These are phyloP conservation scores for Spea hammondii DNA, from an alignment of 2,797 vertebrate species.

Conservation along the genomic window DNA sequence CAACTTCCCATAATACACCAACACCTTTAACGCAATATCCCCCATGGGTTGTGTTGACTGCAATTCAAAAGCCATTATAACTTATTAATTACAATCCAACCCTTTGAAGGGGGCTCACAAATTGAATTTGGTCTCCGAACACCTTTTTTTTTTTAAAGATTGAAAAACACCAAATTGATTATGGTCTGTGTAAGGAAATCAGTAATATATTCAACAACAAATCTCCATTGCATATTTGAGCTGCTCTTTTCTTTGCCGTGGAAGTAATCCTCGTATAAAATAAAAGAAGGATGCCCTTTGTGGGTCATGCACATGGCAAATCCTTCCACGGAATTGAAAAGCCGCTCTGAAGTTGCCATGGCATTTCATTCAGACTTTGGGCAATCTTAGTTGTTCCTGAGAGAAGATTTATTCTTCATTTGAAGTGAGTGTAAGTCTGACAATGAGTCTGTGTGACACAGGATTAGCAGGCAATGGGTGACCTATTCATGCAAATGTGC, in stretches of 20 bases:
- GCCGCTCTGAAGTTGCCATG: slow-evolving; percentile 53
- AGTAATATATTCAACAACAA: slow-evolving; percentile 31
- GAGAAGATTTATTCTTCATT: slow-evolving; percentile 61
- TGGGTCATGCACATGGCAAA: slow-evolving; percentile 46
- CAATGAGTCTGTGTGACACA: slow-evolving; percentile 61
- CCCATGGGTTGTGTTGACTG: not conserved
- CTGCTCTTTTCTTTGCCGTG: slow-evolving; percentile 61
- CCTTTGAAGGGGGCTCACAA: too few species aligned
- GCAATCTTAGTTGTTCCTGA: slow-evolving; percentile 59
- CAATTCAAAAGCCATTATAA: not conserved
- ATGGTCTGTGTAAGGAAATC: not conserved
- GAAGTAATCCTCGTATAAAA: slow-evolving; percentile 51
- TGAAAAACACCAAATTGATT: not conserved
- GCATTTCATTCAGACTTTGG: slow-evolving; percentile 50
- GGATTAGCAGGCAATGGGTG: slow-evolving; percentile 60
- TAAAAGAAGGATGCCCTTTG: slow-evolving; percentile 53
- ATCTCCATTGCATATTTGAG: slow-evolving; percentile 35
- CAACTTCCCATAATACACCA: too few species aligned
- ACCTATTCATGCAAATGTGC: slow-evolving; percentile 54
- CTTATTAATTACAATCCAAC: not conserved
- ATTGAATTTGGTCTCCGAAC: too few species aligned
- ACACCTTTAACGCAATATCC: not conserved
- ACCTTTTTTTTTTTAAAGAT: too few species aligned
- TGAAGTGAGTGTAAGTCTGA: slow-evolving; percentile 60
- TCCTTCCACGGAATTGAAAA: slow-evolving; percentile 55